These are phyloP conservation scores for Ondatra zibethicus DNA, from an alignment of 2,113 vertebrate genomes.

Conservation along the genomic window DNA sequence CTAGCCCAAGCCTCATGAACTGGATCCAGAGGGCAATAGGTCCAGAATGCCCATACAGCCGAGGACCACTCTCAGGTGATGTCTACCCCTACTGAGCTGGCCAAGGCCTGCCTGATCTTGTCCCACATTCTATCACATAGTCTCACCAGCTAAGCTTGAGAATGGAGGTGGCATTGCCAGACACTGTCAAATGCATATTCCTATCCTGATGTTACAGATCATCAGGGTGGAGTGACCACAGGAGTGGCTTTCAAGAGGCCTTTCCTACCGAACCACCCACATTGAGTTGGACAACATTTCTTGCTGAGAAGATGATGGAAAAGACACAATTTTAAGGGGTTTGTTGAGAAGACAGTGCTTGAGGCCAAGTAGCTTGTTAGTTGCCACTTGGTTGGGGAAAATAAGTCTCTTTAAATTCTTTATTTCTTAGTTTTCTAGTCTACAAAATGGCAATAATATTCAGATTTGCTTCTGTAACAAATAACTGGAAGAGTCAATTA, in stretches of 20 bases:
- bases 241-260: neutral
- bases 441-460: neutral
- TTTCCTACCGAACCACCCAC: neutral
- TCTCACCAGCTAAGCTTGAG: neutral
- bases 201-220: neutral
- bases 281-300: neutral
- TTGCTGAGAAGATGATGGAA: neutral
- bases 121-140: neutral
- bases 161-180: neutral
- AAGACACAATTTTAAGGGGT: neutral
- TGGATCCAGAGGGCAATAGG: neutral
- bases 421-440: neutral
- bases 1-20: neutral
- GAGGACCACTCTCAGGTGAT: neutral
- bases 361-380: neutral
- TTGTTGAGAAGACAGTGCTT: neutral
- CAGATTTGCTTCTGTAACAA: neutral
- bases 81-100: neutral
- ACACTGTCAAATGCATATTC: neutral
- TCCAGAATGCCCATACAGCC: neutral
- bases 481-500: neutral
- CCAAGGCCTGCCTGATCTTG: neutral
- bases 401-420: neutral
- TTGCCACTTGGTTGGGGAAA: neutral
- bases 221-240: neutral